A percentile compares a stretch with the other conserved stretches of the same genome.
Evolutionary conservation across 2,113 vertebrate genomes (phyloP).

Genomic region (Progne subis): DNA sequence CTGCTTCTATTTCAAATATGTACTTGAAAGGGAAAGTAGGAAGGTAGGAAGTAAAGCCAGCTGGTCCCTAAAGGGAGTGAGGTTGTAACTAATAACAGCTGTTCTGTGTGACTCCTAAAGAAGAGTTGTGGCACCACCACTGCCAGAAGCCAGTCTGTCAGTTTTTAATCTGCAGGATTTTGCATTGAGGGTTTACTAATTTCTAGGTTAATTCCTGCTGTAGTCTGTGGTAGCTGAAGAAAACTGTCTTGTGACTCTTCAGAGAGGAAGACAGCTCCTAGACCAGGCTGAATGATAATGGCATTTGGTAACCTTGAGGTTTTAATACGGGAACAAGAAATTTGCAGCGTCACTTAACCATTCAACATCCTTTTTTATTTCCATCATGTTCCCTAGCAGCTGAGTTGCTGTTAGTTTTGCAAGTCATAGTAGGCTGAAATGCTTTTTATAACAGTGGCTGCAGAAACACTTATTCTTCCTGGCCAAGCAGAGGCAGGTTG

Average conservation of each 20-base stretch:
- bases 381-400: neutral
- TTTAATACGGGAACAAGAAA: neutral
- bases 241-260: neutral
- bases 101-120: neutral
- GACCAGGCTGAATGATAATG: neutral
- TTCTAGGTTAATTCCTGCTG: neutral
- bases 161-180: neutral
- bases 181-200: neutral
- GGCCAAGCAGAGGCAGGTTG: neutral
- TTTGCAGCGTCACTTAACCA: neutral
- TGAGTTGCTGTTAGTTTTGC: conserved; percentile 15
- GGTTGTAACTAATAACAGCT: neutral
- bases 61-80: neutral
- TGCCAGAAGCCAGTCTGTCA: neutral
- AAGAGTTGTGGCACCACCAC: neutral
- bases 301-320: neutral
- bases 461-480: neutral
- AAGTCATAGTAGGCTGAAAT: conserved; percentile 23
- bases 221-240: neutral
- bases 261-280: neutral
- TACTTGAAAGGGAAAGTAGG: neutral
- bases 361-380: neutral
- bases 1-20: neutral
- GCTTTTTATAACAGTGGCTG: neutral
- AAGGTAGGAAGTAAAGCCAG: neutral